These are phyloP conservation scores for Phorcus lineatus DNA, from an alignment of 2,888 invertebrate species.

Conservation along the genomic window DNA sequence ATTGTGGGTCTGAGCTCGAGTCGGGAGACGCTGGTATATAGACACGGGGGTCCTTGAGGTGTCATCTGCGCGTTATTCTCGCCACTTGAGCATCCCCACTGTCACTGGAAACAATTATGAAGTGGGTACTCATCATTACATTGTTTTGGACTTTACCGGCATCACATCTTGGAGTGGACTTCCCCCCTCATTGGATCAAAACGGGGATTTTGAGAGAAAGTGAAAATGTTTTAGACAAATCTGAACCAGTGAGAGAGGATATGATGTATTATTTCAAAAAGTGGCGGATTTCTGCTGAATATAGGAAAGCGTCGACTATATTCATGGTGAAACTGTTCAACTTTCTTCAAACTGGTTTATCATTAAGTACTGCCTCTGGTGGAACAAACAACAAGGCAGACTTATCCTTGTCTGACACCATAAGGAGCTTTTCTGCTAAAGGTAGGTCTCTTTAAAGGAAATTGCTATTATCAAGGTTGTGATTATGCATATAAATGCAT, in stretches of 20 bases:
- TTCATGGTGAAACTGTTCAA: conserved; percentile 65
- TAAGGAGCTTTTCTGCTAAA: conserved; percentile 60
- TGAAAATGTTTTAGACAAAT: not conserved
- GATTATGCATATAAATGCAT: not conserved
- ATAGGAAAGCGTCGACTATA: conserved; percentile 74
- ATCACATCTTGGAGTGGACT: not conserved
- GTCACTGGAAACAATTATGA: too few species aligned
- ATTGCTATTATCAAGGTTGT: too few species aligned
- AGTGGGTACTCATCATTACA: too few species aligned
- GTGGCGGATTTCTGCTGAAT: conserved; percentile 36
- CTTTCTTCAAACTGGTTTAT: conserved; percentile 40
- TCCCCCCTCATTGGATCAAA: conserved; percentile 14
- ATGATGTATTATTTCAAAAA: conserved; percentile 42
- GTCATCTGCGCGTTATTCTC: not conserved
- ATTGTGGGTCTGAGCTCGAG: not conserved
- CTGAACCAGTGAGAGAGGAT: conserved; percentile 11
- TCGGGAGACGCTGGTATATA: conserved; percentile 1
- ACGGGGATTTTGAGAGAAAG: not conserved
- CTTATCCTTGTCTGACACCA: conserved; percentile 55
- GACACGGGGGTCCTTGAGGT: not conserved
- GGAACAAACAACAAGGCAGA: conserved; percentile 4
- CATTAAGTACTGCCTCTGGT: not conserved
- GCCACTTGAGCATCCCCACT: too few species aligned
- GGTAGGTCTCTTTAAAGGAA: conserved; percentile 50
- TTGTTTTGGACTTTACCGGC: not conserved